Base-by-base conservation (phyloP, 2,797 vertebrate species). In the Schizothorax lantsangensis region DNA sequence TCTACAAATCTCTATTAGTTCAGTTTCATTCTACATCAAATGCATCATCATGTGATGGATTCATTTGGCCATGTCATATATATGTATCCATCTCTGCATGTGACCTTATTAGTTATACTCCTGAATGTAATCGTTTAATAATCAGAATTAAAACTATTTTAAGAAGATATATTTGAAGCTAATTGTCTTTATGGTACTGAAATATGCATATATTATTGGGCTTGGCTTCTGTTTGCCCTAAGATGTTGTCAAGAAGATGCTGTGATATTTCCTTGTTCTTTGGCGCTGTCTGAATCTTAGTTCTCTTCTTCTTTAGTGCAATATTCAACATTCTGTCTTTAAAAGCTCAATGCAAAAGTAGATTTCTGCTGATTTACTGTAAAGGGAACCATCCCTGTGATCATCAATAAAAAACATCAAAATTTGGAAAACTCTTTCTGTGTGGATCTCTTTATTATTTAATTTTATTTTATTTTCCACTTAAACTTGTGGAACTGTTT, bases 121-220 rank as follows among this genome's bases (percentile, higher is more conserved):
- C 94, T 97, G 95, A 97, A 96, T 96, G 96, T 96, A 96, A 96
- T 96, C 95, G 96, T 95, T 97, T 95, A 96, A 96, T 91, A 91
- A 94, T 91, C 92, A 87, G 93, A 94, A 93, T 93, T 90, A 93
- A 93, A 90, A 93, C 93, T 95, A 94, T 95, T 95, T 96, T 95
- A 95, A 95, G 94, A 94, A 93, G 92, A 89, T 95, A 94, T 95
- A 94, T 95, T 94, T 95, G 91, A 95, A 95, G 95, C 94, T 95
- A 94, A 92, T 91, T 93, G 96, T 97, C 95, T 95, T 95, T 95
- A 95, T 94, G 96, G 95, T 96, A 96, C 93, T 95, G 94, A 96
- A 95, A 95, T 94, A 94, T 94, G 92, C 89, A 95, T 94, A 93
- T 95, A 94, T 94, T 95, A 95, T 92, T 94, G 95, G 93, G 93